Conservation (phyloP, 2,113 vertebrate species). For the Syrrhaptes paradoxus region DNA sequence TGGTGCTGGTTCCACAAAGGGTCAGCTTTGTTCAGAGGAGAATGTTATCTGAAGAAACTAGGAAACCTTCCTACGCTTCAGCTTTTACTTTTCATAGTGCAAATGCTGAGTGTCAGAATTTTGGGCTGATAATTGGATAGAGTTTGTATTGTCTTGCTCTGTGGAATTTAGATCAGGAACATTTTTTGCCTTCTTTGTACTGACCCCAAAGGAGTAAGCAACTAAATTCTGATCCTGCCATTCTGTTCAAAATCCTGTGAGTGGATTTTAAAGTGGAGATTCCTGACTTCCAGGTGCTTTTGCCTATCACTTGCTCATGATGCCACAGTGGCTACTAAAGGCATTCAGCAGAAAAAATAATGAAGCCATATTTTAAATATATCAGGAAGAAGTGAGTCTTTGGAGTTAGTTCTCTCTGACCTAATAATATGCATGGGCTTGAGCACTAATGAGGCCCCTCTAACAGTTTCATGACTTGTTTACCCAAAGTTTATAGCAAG, state of each 20-base stretch:
- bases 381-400: background rate
- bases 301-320: background rate
- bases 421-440: background rate
- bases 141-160: background rate
- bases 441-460: background rate
- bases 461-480: background rate
- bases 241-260: background rate
- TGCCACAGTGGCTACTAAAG: background rate
- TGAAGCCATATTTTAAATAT: background rate
- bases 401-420: background rate
- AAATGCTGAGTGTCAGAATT: background rate
- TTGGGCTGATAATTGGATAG: background rate
- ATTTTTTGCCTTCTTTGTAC: background rate
- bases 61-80: constrained; percentile 24
- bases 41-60: background rate
- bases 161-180: background rate
- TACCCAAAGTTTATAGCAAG: background rate
- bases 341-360: background rate
- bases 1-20: accelerated
- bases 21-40: constrained; percentile 15
- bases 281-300: background rate
- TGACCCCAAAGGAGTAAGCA: background rate
- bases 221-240: background rate
- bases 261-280: background rate
- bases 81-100: background rate